Evolutionary conservation across 2,113 vertebrate species (phyloP).

Genomic region (Oreochromis tanganicae): DNA sequence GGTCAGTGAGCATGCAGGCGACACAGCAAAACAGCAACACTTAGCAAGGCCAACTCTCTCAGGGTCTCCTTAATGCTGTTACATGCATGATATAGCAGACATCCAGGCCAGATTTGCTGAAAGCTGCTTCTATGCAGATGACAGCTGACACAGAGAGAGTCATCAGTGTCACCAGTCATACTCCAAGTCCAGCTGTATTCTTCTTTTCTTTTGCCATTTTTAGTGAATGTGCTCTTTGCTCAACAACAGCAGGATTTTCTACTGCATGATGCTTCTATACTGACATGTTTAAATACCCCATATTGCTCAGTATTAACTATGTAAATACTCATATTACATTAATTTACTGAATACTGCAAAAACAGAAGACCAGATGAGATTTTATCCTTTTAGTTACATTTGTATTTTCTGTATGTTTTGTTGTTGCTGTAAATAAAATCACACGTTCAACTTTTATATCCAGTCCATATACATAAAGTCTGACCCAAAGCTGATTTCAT

Average conservation of each 20-base stretch:
- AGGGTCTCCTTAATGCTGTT: conserved; percentile 37
- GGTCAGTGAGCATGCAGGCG: conserved; percentile 49
- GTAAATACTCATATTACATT: background rate
- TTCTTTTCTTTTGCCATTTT: background rate
- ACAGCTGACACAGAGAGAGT: background rate
- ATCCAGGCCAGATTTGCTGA: background rate
- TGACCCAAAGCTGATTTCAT: background rate
- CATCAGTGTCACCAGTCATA: background rate
- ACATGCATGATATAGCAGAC: conserved; percentile 58
- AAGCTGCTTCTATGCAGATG: background rate
- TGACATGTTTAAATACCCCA: background rate
- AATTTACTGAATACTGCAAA: background rate
- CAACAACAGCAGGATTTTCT: background rate
- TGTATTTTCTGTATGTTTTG: background rate
- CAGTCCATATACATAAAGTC: background rate
- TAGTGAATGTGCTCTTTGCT: background rate
- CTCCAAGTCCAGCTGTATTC: background rate
- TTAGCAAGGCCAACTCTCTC: conserved; percentile 52
- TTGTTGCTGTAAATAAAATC: background rate
- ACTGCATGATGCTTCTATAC: background rate
- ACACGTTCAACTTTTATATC: background rate
- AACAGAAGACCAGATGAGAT: background rate
- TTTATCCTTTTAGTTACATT: background rate
- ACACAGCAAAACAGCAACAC: conserved; percentile 48
- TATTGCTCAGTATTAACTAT: background rate